Conservation (phyloP, 2,113 vertebrate genomes). For the Otus sunia region DNA sequence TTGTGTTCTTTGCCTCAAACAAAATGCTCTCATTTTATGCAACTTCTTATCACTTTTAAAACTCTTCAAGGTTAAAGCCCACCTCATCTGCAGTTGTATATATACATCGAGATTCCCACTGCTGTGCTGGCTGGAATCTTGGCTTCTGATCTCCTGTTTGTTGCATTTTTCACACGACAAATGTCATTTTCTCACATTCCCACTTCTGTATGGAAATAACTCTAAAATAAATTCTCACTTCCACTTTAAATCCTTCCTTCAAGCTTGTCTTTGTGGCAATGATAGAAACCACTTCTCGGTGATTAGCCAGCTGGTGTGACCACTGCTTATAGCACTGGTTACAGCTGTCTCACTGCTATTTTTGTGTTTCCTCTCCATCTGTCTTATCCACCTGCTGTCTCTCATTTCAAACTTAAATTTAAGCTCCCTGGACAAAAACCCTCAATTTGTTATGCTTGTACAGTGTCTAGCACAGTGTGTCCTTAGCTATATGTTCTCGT, state of each 20-base stretch:
- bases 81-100: neutral
- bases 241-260: conserved; percentile 28
- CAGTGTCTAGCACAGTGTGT: neutral
- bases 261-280: neutral
- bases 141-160: neutral
- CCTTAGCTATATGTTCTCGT: neutral
- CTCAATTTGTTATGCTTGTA: conserved; percentile 27
- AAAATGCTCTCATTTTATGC: neutral
- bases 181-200: neutral
- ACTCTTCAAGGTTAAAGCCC: neutral
- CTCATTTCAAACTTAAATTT: conserved; percentile 47
- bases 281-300: conserved; percentile 36
- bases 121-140: neutral
- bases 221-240: neutral
- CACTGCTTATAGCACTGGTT: conserved; percentile 37
- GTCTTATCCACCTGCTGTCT: conserved; percentile 61
- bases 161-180: neutral
- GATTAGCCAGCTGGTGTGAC: conserved; percentile 60
- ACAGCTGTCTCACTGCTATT: conserved; percentile 58
- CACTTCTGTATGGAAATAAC: neutral
- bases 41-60: neutral
- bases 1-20: neutral
- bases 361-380: conserved; percentile 57
- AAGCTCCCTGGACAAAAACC: conserved; percentile 37
- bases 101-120: neutral